These are phyloP conservation scores for Eupleurogrammus muticus DNA, from an alignment of 2,797 vertebrate genomes.

Conservation along the genomic window DNA sequence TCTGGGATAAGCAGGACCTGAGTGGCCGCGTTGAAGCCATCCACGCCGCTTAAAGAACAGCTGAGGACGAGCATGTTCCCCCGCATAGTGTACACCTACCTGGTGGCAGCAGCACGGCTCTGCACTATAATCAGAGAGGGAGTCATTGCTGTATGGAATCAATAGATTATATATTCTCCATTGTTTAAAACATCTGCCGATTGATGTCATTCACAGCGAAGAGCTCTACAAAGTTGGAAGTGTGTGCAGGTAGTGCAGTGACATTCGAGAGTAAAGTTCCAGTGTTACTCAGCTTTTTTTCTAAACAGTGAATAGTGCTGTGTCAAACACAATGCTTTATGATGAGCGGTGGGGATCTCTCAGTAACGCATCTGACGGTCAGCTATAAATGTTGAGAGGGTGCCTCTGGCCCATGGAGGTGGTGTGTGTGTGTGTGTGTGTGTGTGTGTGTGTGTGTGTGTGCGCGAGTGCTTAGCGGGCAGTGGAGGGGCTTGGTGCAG, in stretches of 20 bases:
- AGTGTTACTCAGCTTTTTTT: conserved; percentile 69
- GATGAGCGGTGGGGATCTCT: conserved; percentile 60
- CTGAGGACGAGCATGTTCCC: conserved; percentile 57
- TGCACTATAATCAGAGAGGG: too few relatives aligned
- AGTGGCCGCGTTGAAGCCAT: conserved; percentile 68
- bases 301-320: conserved; percentile 69
- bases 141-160: conserved; percentile 26
- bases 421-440: conserved; percentile 40
- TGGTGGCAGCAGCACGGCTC: conserved; percentile 44
- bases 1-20: conserved; percentile 47
- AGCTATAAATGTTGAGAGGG: conserved; percentile 76
- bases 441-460: conserved; percentile 29
- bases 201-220: conserved; percentile 20
- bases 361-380: conserved; percentile 72
- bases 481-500: conserved; percentile 82
- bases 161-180: conserved; percentile 29
- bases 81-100: conserved; percentile 54
- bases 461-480: conserved; percentile 77
- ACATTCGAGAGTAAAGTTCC: conserved; percentile 38
- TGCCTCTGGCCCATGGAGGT: conserved; percentile 53
- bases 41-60: conserved; percentile 41
- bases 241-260: conserved; percentile 21
- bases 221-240: conserved; percentile 5
- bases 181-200: conserved; percentile 6
- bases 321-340: conserved; percentile 68